Evolutionary conservation across 2,888 invertebrate species (phyloP), one percentile per base, ranked within the genome.

Genomic region (Pammene fasciana): DNA sequence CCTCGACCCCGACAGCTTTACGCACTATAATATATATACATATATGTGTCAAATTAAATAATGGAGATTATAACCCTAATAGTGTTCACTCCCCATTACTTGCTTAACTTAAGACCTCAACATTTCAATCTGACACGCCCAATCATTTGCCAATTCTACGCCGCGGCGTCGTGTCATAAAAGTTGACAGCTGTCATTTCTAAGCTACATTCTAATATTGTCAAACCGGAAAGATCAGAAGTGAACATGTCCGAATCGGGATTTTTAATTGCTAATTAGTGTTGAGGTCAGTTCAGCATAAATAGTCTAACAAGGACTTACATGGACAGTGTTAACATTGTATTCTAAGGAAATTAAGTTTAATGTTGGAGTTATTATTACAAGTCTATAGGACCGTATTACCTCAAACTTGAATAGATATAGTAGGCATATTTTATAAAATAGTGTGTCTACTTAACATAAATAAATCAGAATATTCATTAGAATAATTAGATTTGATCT

Each of bases 181-280:
- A 16, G 18, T 1, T 65, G 65, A 54, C 59, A 48, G 59, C 38
- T 65, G 38, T 45, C 54, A 54, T 50, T 43, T 68, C 13, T n/a
- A 13, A 43, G n/a, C 34, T 18, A 46, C 45, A 61, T 65, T 64
- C 56, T 38, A 56, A 50, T 60, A 38, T 6, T 46, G 41, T n/a
- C 45, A 36, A 68, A 46, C 65, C 65, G 52, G 65, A 68, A 68
- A 38, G 34, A 16, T 48, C 11, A 50, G 10, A 50, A 50, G 43
- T 36, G 52, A 36, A 38, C 13, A 52, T 46, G 48, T 14, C 13
- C 16, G 14, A 41, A 50, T 41, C 18, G 54, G 48, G 26, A 52
- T 62, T 55, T 67, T 66, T 38, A 48, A 61, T 67, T 61, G 13
- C 14, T 41, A 41, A 16, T 61, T 46, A 59, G 1, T 34, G 60